Evolutionary conservation across 2,888 invertebrate genomes (phyloP), one percentile per base, ranked within the genome.

Genomic region (Ctena decussata): DNA sequence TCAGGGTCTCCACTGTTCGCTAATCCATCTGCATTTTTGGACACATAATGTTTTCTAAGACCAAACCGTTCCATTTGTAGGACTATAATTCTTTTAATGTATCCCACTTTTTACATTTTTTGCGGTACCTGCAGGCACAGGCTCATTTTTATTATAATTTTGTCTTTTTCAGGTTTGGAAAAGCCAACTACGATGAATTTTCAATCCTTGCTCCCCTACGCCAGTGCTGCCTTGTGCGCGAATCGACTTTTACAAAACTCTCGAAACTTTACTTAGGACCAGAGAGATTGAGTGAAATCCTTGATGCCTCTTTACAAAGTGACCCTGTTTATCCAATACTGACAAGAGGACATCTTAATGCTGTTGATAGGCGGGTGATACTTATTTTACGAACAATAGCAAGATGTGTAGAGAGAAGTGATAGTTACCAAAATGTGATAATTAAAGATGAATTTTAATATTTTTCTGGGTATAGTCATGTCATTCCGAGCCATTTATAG

Each of bases 321-420:
- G 88, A 89, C 37, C 86, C 86, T 2, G 39, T 86, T 21, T 84
- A 86, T 73, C 88, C 88, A 11, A 41, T 89, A 39, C 39, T 89
- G 3, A 70, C 84, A 21, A 46, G 72, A 3, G 84, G 72, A 12
- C 82, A 84, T 77, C 46, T 78, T 0, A 44, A 78, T 24, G 86
- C 88, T 35, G 30, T 86, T 0, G 88, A 89, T 37, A 39, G 88
- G 24, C 77, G 88, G 30, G 85, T 89, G 5, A 32, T 80, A 18
- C 72, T 73, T 77, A 69, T 89, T n/a, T 72, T 89, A 18, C 57
- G 73, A 53, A 70, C 80, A 21, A 80, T 89, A 30, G 80, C 84
- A 21, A n/a, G 53, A 32, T 89, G 88, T 78, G 82, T 89, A 21
- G 69, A 82, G 41, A 53, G 75, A 37, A 70, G 30, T 15, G 37